Evolutionary conservation across 2,888 invertebrate genomes (phyloP), one percentile per base, ranked within the genome.

Genomic region (Chymomyza amoena): DNA sequence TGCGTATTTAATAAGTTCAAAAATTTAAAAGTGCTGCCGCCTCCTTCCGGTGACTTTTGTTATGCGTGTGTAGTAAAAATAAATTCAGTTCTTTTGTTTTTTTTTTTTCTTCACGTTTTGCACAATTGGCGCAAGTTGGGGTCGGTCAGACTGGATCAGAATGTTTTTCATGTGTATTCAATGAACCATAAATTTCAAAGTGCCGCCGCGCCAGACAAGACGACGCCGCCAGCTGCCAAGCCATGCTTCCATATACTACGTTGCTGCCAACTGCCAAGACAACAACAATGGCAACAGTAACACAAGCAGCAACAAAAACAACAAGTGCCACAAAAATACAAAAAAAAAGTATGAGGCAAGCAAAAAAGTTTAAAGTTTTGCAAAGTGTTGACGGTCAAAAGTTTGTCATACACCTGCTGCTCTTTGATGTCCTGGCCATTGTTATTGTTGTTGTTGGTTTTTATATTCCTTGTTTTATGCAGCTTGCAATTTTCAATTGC

Each of bases 111-210:
- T 57, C 72, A 69, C 69, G 16, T 15, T 57, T 51, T 57, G 7
- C 10, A 13, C 16, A 36, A 13, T 18, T n/a, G 52, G 18, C n/a
- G 9, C 15, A 32, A 18, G 20, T 18, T 32, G 51, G 63, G 56
- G 28, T 16, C 61, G 68, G 69, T 66, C 72, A 60, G 61, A 61
- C 70, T 70, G 77, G 39, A 45, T 76, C 80, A 72, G 66, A 79
- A 77, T 86, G 83, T 84, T 88, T 88, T 87, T 84, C 82, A 82
- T 88, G 78, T 78, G 85, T 66, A 88, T 88, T 87, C 84, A 88
- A 88, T 84, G 84, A 84, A 87, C 87, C 88, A 84, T 84, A 84
- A 84, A 88, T 84, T 84, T 88, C 70, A 84, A 88, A 88, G 82
- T 87, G 87, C 88, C 85, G 76, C 72, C 65, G 63, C 73, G 66